Conservation (phyloP, 2,888 invertebrate genomes). For the Sipha maydis region DNA sequence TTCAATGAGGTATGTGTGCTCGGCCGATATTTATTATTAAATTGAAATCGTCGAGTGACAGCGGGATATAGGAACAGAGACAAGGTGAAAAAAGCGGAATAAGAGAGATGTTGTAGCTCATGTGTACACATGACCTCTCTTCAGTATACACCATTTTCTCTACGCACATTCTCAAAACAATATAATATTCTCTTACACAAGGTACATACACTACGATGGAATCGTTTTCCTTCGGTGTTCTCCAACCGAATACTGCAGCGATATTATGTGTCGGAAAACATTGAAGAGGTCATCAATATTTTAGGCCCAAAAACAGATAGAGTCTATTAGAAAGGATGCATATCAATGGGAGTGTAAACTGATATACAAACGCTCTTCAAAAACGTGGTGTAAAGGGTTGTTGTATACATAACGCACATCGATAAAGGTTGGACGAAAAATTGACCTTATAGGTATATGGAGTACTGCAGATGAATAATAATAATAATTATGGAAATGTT, state of each 20-base stretch:
- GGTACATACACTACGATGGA: background rate
- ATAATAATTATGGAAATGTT: conserved; percentile 38
- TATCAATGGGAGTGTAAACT: too few relatives aligned
- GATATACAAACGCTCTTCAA: background rate
- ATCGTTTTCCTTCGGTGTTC: background rate
- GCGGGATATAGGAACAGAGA: background rate
- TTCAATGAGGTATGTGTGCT: background rate
- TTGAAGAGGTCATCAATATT: background rate
- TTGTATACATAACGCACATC: background rate
- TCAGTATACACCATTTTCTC: background rate
- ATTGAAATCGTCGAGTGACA: conserved; percentile 36
- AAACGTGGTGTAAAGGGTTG: background rate
- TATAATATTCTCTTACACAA: conserved; percentile 5
- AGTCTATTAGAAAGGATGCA: background rate
- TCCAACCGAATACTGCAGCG: background rate
- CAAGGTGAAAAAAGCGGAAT: background rate
- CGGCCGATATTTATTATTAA: conserved; percentile 17
- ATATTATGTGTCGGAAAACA: background rate
- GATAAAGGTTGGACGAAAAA: background rate
- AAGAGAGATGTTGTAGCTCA: background rate
- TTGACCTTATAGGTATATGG: background rate
- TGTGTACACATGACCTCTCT: conserved; percentile 26
- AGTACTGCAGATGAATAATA: conserved; percentile 2
- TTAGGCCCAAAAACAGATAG: background rate
- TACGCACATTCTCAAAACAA: background rate